Base-by-base conservation (phyloP, 2,888 invertebrate species). In the Alloscopus bannaensis region DNA sequence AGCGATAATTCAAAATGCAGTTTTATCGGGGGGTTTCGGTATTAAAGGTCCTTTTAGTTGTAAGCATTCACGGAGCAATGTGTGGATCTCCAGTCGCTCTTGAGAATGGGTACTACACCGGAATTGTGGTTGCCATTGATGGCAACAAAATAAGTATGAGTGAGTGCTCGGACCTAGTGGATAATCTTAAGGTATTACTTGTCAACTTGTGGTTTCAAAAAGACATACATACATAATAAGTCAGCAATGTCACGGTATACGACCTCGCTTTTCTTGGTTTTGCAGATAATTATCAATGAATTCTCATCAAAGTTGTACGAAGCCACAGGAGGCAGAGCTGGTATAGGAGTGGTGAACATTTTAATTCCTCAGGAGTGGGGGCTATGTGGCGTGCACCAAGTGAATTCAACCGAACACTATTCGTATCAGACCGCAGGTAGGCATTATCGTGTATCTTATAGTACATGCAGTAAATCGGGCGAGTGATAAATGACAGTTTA, bases 321-420 rank as follows among this genome's bases (percentile, higher is more conserved):
- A 73, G 91, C 92, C 13, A 89, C 92, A 57, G 90, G 91, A 83
- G 90, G 90, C 26, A 88, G 90, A 24, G 90, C 91, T 13, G 90
- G 89, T 85, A 89, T 92, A 85, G 89, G 91, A 69, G 89, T 90
- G 55, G 89, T 91, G 72, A 90, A 90, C 71, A 90, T 93, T 59
- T 88, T 92, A 70, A 88, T 92, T 78, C 92, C 92, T 3, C 86
- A 89, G 52, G 88, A 89, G 29, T 92, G 92, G 92, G 1, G 1
- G 13, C 4, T n/a, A 18, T 76, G 80, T 29, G 40, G 18, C 11
- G 4, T 73, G 16, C n/a, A 64, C 55, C 16, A 52, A n/a, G n/a
- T n/a, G n/a, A n/a, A n/a, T n/a, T n/a, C n/a, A n/a, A 55, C 29
- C 55, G 1, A 29, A 59, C 3, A 59, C 3, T n/a, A 59, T 20